Evolutionary conservation across 2,888 invertebrate species (phyloP), one percentile per base, ranked within the genome.

Genomic region (Rambutsinella grinnellia): DNA sequence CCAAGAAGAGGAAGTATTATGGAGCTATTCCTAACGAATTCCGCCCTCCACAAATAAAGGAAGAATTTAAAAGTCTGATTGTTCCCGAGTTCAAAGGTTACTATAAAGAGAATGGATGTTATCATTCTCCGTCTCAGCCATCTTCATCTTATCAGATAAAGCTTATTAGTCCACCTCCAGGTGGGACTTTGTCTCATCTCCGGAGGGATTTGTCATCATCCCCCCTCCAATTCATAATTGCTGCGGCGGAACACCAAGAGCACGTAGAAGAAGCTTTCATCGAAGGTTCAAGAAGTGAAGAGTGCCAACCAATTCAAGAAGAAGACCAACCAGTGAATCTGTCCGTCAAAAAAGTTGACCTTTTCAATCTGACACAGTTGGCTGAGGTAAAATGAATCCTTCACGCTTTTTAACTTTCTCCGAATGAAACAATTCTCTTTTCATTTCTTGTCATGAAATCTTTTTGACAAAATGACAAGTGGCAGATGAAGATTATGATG

Each of bases 321-420:
- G 74, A 79, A 49, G 80, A 79, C 27, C 78, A 81, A 58, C 81
- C 83, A 21, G 82, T 82, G 54, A 81, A 82, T 67, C 76, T 82
- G 54, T 81, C 83, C 61, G 76, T 82, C 51, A 82, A 82, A 60
- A 81, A 81, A 61, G 81, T 84, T 84, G 92, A 92, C 84, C 88
- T 93, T 21, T 93, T 92, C 87, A 93, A 93, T 85, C 87, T 93
- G 66, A 92, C 92, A 51, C 92, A 93, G 86, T 87, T 93, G 83
- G 93, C 93, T 8, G 92, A 93, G 87, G 84, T 85, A 78, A 78
- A 76, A 13, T 57, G 17, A 47, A 70, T 53, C 46, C 47, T 70
- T 62, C 68, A 68, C 23, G 68, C 68, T 60, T 58, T 68, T 58
- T 60, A 68, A 68, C 60, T 68, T 53, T 17, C 53, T 53, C 21